Base-by-base conservation (phyloP, 1,140 invertebrate genomes). In the Piezodorus guildinii region DNA sequence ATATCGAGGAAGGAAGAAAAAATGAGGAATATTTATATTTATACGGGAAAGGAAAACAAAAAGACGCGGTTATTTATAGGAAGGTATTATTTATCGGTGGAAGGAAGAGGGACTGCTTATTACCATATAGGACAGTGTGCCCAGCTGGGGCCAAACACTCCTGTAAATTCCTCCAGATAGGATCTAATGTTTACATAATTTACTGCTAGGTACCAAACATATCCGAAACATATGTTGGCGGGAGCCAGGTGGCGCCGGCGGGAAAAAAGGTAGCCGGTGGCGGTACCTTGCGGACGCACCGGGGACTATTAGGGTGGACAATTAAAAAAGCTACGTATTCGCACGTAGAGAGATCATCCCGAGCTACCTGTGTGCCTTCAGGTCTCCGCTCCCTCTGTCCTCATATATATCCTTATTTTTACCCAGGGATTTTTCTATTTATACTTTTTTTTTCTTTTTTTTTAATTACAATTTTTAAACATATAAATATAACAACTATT, bases 251-350 rank as follows among this genome's bases (percentile, higher is more conserved):
- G 17, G 23, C 17, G 52, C 19, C 17, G 52, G 52, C 15, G 23
- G 17, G 17, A 25, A 25, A 23, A 56, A 23, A 56, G 52, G 17
- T 8, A 23, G 27, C 21, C 52, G 23, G 52, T 56, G 23, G 52
- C 52, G 52, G 52, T 25, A 56, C 52, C 52, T 56, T 23, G 23
- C 52, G 52, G 52, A 10, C 0, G 19, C 2, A 3, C 19, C 4
- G 17, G 2, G 52, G 17, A 56, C 52, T 56, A 23, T 15, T 23
- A 23, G 52, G 52, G 19, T 25, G 14, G 15, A 25, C 52, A 56
- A 56, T 56, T 56, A 56, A 56, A 56, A 56, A 56, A 56, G 52
- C 52, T 56, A 25, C 52, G 52, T 56, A 23, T 15, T 23, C 52
- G 52, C 19, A 25, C 52, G 17, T 25, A 56, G 52, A 56, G 52